Evolutionary conservation across 1,140 invertebrate genomes (phyloP), one percentile per base, ranked within the genome.

Genomic region (Elymnias hypermnestra): DNA sequence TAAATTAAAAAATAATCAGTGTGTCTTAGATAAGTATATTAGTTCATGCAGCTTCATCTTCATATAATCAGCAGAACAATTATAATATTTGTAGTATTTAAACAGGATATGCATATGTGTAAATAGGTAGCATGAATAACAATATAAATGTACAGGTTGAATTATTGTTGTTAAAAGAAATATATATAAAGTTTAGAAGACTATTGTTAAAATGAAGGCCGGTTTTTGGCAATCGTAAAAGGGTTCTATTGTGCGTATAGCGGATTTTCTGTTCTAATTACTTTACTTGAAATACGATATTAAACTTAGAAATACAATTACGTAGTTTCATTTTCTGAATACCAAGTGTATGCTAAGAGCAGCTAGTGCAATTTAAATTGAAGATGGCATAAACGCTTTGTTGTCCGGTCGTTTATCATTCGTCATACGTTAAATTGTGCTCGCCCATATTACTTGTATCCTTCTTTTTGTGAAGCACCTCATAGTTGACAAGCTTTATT

Each of bases 301-400:
- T 26, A 28, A 13, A 18, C 38, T 36, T 37, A 10, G 3, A 33
- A 33, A 15, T 17, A 42, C 23, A 13, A 18, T 23, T 23, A 43
- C 33, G 29, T 35, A 31, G 42, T 53, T 45, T 48, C 35, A 53
- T 44, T 49, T 29, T 26, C 13, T 14, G 14, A 33, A 33, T 33
- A 14, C 25, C 26, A 57, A 64, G 52, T 50, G 51, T 47, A 31
- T 44, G 50, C 39, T 45, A 7, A 0, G 29, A 50, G 42, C 49
- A 49, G 64, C 69, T 63, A 61, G 66, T 37, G 60, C 68, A 74
- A 65, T 63, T 63, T 76, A 70, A 68, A 81, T 63, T 76, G 74
- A 70, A 49, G 46, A 43, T 44, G 51, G 38, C 59, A 57, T 69
- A 61, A 68, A 68, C 49, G 69, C 57, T 57, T 43, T 53, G 57